Evolutionary conservation across 2,888 invertebrate genomes (phyloP).

Genomic region (Lasioglossum morio): DNA sequence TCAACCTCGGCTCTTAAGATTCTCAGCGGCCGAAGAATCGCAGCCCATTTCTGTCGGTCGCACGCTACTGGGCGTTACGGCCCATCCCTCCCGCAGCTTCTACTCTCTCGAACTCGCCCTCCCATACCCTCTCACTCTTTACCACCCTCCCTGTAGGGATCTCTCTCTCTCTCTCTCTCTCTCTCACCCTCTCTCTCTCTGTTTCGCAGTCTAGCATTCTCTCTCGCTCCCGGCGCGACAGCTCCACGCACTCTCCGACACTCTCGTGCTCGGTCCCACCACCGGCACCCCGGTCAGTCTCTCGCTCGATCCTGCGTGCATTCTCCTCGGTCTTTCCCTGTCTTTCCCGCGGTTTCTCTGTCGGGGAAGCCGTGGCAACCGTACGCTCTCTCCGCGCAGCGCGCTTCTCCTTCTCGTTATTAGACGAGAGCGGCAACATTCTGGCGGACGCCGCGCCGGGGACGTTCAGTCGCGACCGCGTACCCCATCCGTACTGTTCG

Average conservation of each 20-base stretch:
- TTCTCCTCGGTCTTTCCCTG: constrained; percentile 41
- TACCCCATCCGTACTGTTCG: constrained; percentile 52
- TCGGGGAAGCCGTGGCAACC: constrained; percentile 51
- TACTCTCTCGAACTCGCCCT: constrained; percentile 5
- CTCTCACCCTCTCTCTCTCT: too few species aligned
- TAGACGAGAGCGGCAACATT: constrained; percentile 64
- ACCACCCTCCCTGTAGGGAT: neutral
- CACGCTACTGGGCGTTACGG: constrained; percentile 44
- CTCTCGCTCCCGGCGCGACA: neutral
- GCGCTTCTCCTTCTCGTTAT: constrained; percentile 49
- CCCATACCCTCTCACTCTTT: neutral
- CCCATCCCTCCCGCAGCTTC: neutral
- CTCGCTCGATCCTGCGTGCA: constrained; percentile 56
- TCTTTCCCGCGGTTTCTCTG: constrained; percentile 43
- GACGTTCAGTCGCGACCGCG: constrained; percentile 68
- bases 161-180: too few species aligned
- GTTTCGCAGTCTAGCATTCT: too few species aligned
- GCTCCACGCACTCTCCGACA: constrained; percentile 21
- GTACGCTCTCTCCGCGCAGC: constrained; percentile 39
- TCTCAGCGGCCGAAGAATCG: constrained; percentile 12
- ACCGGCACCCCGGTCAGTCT: neutral
- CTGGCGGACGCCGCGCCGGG: constrained; percentile 66
- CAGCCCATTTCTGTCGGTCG: constrained; percentile 10
- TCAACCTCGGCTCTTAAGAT: neutral
- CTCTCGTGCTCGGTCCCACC: constrained; percentile 12